phyloP scores from a whole-genome alignment of 2,113 vertebrate species.

The Eurystomus gularis region DNA sequence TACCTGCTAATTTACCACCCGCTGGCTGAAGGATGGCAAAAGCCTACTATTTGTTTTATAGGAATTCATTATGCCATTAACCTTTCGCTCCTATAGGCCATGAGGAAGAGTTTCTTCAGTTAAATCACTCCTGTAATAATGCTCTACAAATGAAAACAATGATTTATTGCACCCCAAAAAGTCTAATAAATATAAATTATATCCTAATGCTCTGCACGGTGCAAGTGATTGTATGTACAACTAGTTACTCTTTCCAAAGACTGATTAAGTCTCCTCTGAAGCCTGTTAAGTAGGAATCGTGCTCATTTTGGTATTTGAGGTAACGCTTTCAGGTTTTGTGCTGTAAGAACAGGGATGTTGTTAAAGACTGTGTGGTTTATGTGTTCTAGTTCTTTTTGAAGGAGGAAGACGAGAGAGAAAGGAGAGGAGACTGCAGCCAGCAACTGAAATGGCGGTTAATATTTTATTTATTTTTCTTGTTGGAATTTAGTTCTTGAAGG shows the following conservation, averaged over 20 bases:
- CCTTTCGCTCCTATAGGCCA: conserved; percentile 58
- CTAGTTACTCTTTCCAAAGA: neutral
- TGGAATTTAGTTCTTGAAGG: neutral
- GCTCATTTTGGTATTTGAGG: neutral
- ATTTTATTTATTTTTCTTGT: neutral
- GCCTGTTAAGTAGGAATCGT: rapidly evolving
- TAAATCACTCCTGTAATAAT: conserved; percentile 63
- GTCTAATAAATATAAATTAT: conserved; percentile 53
- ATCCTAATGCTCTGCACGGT: neutral
- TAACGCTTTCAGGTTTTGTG: rapidly evolving
- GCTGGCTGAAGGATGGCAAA: conserved; percentile 55
- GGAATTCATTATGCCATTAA: conserved; percentile 76
- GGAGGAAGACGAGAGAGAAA: neutral
- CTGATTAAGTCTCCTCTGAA: neutral
- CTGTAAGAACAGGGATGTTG: neutral
- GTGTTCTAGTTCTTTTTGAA: neutral
- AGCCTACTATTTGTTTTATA: conserved; percentile 69
- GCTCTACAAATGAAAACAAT: conserved; percentile 57
- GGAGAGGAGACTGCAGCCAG: neutral
- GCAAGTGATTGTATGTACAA: neutral
- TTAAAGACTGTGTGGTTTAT: neutral
- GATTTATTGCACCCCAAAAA: conserved; percentile 41
- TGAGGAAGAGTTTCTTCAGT: conserved; percentile 15
- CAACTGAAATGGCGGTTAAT: neutral
- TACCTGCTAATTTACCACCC: conserved; percentile 72